phyloP scores from a whole-genome alignment of 37 sponge, comb jelly and placozoan genomes.

The Agelas oroides region DNA sequence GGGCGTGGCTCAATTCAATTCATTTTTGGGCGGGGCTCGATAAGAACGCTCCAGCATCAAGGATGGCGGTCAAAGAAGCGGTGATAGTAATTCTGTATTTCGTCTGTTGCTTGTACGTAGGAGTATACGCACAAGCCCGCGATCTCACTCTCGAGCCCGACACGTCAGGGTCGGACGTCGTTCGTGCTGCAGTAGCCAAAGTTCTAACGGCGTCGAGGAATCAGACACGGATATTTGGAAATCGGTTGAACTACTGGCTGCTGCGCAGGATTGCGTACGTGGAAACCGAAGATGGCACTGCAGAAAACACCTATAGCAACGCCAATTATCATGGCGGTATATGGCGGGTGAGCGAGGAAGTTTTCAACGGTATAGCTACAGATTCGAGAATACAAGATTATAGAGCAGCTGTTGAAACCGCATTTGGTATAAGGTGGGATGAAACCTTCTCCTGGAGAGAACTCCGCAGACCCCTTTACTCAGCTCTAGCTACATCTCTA shows the following conservation, averaged over 20 bases:
- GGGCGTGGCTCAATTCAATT: no score
- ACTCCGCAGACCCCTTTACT: no score
- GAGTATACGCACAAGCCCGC: neutral
- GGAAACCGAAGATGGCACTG: conserved; percentile 4
- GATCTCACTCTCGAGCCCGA: conserved; percentile 9
- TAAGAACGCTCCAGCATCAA: no score
- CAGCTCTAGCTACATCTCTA: no score
- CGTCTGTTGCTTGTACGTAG: no score
- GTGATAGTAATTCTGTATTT: no score
- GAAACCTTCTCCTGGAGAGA: no score
- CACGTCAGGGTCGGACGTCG: neutral
- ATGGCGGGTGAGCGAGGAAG: neutral
- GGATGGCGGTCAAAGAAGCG: no score
- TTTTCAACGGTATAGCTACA: neutral
- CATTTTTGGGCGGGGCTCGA: no score
- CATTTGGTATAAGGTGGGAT: no score
- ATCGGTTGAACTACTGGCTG: neutral
- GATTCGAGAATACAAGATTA: neutral
- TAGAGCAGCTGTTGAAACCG: no score
- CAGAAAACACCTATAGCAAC: no score
- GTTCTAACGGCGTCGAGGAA: neutral
- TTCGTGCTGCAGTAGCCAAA: neutral
- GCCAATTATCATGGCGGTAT: neutral
- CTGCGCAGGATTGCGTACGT: conserved; percentile 11
- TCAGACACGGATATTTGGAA: neutral